Percentiles rank a stretch among this genome's conserved stretches.
Conservation (phyloP, 2,888 invertebrate species). For the Cataglyphis albicans region DNA sequence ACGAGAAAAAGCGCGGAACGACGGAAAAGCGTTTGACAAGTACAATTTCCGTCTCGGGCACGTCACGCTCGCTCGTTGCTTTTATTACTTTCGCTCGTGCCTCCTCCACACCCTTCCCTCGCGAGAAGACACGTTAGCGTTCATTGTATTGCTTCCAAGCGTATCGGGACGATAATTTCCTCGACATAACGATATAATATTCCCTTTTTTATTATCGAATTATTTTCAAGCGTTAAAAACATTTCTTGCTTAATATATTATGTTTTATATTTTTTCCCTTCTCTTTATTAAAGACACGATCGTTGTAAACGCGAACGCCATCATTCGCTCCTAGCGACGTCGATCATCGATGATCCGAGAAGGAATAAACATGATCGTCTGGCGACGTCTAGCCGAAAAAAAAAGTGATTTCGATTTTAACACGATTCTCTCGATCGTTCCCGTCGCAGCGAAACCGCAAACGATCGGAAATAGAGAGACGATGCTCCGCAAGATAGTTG, state of each 20-base stretch:
- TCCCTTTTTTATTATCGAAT: background rate
- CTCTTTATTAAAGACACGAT: background rate
- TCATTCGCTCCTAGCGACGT: background rate
- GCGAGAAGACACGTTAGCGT: conserved; percentile 25
- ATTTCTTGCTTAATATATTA: background rate
- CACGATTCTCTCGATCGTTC: conserved; percentile 37
- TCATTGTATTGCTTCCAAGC: background rate
- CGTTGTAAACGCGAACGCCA: background rate
- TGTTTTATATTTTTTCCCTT: background rate
- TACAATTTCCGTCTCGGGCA: conserved; percentile 59
- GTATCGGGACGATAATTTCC: background rate
- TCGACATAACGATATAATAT: background rate
- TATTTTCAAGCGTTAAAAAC: background rate
- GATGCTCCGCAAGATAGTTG: conserved; percentile 58
- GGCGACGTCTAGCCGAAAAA: conserved; percentile 24
- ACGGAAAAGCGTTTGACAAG: conserved; percentile 68
- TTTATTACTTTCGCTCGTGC: conserved; percentile 60
- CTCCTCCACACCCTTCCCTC: background rate
- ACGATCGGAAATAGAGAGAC: conserved; percentile 82
- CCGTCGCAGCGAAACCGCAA: conserved; percentile 77
- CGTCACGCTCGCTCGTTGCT: conserved; percentile 51
- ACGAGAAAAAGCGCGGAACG: conserved; percentile 69
- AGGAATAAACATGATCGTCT: conserved; percentile 40
- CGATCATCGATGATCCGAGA: conserved; percentile 18
- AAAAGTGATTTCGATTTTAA: conserved; percentile 57